Evolutionary conservation across 53 echinoderm and acorn worm genomes (phyloP).

Genomic region (Glandiceps talaboti): DNA sequence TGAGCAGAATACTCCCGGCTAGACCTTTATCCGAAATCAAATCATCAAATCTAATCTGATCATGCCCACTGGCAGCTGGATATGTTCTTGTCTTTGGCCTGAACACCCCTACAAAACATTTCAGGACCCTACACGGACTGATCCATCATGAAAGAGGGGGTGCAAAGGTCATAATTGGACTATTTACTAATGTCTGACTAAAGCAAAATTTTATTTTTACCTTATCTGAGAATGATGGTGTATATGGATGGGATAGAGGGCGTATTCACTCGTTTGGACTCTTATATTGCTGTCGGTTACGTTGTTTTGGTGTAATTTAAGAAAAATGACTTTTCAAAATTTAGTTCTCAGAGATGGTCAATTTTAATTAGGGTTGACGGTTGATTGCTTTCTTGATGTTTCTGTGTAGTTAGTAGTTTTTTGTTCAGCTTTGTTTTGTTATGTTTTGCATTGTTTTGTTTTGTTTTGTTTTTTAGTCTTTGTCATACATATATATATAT

Average conservation of each 20-base stretch:
- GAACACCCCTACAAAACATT: not conserved
- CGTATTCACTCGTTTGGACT: not conserved
- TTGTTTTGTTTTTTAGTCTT: not conserved
- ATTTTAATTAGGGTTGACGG: not conserved
- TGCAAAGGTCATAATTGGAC: not conserved
- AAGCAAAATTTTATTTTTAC: not conserved
- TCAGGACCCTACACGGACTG: not conserved
- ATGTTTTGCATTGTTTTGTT: not conserved
- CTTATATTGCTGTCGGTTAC: not conserved
- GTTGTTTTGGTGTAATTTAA: not conserved
- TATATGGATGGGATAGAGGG: too few relatives aligned
- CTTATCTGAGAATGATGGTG: too few relatives aligned
- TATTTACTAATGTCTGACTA: not conserved
- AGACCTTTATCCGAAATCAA: too few relatives aligned
- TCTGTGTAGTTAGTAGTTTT: not conserved
- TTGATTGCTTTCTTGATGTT: not conserved
- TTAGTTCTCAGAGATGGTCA: not conserved
- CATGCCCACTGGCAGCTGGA: not conserved
- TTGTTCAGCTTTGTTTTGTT: not conserved
- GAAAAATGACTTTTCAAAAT: not conserved
- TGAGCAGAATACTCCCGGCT: too few relatives aligned
- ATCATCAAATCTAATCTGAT: too few relatives aligned
- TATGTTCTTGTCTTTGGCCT: not conserved
- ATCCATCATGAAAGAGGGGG: not conserved
- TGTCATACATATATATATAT: too few relatives aligned